Conservation (phyloP, 1,140 invertebrate species). For the Sitobion miscanthi region DNA sequence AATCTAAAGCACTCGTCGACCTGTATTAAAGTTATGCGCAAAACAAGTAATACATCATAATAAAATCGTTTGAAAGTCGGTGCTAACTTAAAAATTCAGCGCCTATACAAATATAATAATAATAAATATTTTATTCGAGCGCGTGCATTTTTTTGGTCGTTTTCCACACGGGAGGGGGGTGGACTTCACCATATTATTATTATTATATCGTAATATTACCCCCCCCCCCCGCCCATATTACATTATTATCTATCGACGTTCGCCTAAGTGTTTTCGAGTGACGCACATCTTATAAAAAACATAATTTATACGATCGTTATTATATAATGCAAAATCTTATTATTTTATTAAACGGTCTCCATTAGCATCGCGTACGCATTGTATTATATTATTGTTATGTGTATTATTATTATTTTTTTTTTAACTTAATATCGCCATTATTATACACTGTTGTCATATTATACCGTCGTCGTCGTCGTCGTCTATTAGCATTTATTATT, state of each 20-base stretch:
- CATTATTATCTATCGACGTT: neutral
- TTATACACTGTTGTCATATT: neutral
- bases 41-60: neutral
- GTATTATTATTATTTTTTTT: neutral
- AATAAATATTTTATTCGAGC: neutral
- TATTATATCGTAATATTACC: too few species aligned
- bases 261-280: constrained; percentile 18
- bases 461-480: neutral
- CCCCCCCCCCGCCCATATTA: too few species aligned
- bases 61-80: neutral
- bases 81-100: neutral
- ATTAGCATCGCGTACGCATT: neutral
- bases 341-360: constrained; percentile 29
- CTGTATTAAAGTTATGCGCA: neutral
- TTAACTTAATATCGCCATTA: neutral
- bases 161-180: neutral
- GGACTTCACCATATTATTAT: neutral
- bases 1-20: neutral
- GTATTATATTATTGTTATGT: neutral
- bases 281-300: constrained; percentile 14
- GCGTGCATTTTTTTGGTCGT: neutral
- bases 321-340: neutral
- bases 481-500: constrained; percentile 41
- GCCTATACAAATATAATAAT: neutral
- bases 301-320: neutral